Evolutionary conservation across 2,797 vertebrate species (phyloP).

Genomic region (Fundulus diaphanus): DNA sequence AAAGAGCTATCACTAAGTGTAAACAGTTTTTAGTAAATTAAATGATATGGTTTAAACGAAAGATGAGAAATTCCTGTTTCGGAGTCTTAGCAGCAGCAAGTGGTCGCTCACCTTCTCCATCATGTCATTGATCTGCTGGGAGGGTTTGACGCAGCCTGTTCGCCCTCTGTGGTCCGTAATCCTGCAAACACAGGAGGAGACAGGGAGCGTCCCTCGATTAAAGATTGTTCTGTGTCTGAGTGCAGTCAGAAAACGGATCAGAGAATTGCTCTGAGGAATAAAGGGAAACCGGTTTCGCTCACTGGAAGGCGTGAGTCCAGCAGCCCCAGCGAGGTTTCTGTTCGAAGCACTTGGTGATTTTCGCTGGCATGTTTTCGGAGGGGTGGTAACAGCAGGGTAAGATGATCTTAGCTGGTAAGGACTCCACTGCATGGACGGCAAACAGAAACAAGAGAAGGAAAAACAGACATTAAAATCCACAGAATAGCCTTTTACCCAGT

Average conservation of each 20-base stretch:
- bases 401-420: accelerated
- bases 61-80: not conserved
- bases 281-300: not conserved
- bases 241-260: too few relatives aligned
- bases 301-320: conserved; percentile 42
- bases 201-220: not conserved
- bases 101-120: not conserved
- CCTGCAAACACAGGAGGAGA: not conserved
- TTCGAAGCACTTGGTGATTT: conserved; percentile 36
- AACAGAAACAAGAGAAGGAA: not conserved
- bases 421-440: not conserved
- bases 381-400: not conserved
- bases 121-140: not conserved
- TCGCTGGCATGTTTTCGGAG: not conserved
- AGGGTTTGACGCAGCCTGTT: not conserved
- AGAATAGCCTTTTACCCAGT: too few relatives aligned
- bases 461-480: not conserved
- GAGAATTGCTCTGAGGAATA: not conserved
- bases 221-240: too few relatives aligned
- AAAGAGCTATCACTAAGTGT: too few relatives aligned
- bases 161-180: not conserved
- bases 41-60: not conserved
- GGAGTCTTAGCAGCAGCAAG: not conserved
- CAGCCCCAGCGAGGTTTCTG: conserved; percentile 36
- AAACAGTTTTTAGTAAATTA: too few relatives aligned